A percentile compares a stretch with the other conserved stretches of the same genome.
Evolutionary conservation across 2,113 vertebrate genomes (phyloP).

Genomic region (Trichomycterus rosablanca): DNA sequence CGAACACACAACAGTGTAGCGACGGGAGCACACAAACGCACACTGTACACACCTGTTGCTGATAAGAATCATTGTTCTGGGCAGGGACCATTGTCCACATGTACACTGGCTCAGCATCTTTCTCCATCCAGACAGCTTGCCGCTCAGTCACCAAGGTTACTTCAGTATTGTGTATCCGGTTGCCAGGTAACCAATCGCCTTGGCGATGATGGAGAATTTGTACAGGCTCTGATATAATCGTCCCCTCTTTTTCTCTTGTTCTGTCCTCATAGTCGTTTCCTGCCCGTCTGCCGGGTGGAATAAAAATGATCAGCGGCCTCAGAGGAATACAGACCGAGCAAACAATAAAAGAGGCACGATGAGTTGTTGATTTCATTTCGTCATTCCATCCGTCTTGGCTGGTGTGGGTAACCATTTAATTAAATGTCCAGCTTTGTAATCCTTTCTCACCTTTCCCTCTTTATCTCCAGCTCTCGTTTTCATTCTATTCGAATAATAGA

Average conservation of each 20-base stretch:
- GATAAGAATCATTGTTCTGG: slow-evolving; percentile 26
- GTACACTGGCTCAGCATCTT: slow-evolving; percentile 22
- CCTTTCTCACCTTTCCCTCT: slow-evolving; percentile 19
- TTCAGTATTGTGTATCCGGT: slow-evolving; percentile 51
- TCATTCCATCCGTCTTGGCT: slow-evolving; percentile 46
- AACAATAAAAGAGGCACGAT: slow-evolving; percentile 58
- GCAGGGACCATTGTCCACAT: slow-evolving; percentile 1
- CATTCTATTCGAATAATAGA: slow-evolving; percentile 14
- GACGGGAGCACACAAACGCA: slow-evolving; percentile 5
- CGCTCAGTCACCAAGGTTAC: slow-evolving; percentile 49
- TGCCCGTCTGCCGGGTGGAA: slow-evolving; percentile 49
- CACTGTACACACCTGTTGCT: slow-evolving; percentile 24
- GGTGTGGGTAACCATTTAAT: slow-evolving; percentile 35
- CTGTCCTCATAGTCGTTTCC: slow-evolving; percentile 33
- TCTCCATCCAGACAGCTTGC: slow-evolving; percentile 39
- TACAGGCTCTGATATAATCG: slow-evolving; percentile 59
- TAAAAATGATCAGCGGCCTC: slow-evolving; percentile 53
- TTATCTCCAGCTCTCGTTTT: slow-evolving; percentile 37
- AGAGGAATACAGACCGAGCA: slow-evolving; percentile 38
- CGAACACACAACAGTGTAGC: slow-evolving; percentile 4
- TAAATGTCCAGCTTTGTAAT: slow-evolving; percentile 39
- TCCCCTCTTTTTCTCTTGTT: slow-evolving; percentile 41
- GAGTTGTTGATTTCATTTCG: slow-evolving; percentile 58
- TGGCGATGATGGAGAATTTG: slow-evolving; percentile 71
- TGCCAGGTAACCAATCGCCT: slow-evolving; percentile 59